Evolutionary conservation across 2,797 vertebrate species (phyloP).

Genomic region (Lemur catta): DNA sequence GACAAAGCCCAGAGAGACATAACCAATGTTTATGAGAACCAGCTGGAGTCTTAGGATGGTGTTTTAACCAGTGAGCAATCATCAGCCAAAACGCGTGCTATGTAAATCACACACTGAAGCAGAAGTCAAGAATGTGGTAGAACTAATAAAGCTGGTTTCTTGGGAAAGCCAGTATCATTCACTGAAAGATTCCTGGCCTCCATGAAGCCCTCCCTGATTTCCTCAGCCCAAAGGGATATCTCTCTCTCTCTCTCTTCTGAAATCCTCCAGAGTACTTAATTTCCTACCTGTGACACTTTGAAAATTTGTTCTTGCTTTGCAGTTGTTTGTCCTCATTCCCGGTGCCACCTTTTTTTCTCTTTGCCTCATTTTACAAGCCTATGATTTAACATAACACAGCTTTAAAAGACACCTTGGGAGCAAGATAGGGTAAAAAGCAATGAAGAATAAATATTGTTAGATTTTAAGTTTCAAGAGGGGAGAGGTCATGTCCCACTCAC

Average conservation of each 20-base stretch:
- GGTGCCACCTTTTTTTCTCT: neutral
- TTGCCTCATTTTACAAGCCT: constrained; percentile 8
- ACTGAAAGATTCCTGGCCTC: neutral
- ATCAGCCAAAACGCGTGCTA: neutral
- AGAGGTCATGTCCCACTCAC: neutral
- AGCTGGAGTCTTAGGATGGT: neutral
- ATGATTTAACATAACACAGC: neutral
- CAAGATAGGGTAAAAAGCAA: neutral
- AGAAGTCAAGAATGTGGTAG: constrained; percentile 63
- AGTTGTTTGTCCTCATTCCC: neutral
- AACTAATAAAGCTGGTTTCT: constrained; percentile 60
- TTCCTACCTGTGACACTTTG: neutral
- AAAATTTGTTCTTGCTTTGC: neutral
- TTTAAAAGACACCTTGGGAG: constrained; percentile 20
- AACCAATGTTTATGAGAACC: neutral
- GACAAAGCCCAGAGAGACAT: neutral
- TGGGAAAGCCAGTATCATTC: constrained; percentile 17
- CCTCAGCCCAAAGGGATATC: neutral
- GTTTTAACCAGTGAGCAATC: neutral
- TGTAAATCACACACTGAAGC: constrained; percentile 27
- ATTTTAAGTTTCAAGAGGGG: neutral
- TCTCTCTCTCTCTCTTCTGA: neutral
- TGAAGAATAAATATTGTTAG: neutral
- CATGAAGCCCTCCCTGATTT: neutral
- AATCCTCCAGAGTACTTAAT: neutral